Base-by-base conservation (phyloP, 2,888 invertebrate species). In the Tricholauxania praeusta region DNA sequence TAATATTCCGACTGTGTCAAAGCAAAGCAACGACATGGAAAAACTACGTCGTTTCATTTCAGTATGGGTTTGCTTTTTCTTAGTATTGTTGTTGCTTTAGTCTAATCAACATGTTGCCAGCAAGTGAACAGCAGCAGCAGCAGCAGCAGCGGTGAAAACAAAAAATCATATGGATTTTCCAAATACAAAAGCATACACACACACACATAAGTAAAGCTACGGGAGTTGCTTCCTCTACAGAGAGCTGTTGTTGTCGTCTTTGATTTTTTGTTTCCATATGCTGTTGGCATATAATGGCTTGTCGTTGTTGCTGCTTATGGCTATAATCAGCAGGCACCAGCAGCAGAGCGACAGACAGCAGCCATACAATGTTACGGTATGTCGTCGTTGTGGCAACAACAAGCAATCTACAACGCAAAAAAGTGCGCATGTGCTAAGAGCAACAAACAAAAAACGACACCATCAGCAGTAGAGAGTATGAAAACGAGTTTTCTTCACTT, bases 111-210 rank as follows among this genome's bases (percentile, higher is more conserved):
- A 79, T 79, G 79, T 79, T 78, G 75, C 77, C 74, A 62, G 49
- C 39, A 47, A 39, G 62, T 53, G 17, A 63, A 48, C 47, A 2
- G 39, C 39, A 39, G 39, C 39, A 39, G 39, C 39, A 39, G 39
- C 39, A 39, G 39, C 39, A 39, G 28, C 28, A 53, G 67, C 68
- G 63, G 8, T 39, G 28, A 67, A 68, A 68, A 72, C 57, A 55
- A 71, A 52, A 72, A 76, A 78, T 74, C 79, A 79, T 78, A 77
- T 79, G 78, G 72, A 74, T 76, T 77, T 78, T 63, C 65, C 71
- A 49, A 49, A 51, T 17, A 67, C 47, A 28, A 28, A 28, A 28
- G 28, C 28, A 51, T 39, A 51, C 28, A 28, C 17, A 22, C 32
- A 67, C 47, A 59, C 17, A 64, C 62, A 12, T 1, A 64, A 65